These are phyloP conservation scores for Sclerurus mexicanus DNA, from an alignment of 2,113 vertebrate species.

Conservation along the genomic window DNA sequence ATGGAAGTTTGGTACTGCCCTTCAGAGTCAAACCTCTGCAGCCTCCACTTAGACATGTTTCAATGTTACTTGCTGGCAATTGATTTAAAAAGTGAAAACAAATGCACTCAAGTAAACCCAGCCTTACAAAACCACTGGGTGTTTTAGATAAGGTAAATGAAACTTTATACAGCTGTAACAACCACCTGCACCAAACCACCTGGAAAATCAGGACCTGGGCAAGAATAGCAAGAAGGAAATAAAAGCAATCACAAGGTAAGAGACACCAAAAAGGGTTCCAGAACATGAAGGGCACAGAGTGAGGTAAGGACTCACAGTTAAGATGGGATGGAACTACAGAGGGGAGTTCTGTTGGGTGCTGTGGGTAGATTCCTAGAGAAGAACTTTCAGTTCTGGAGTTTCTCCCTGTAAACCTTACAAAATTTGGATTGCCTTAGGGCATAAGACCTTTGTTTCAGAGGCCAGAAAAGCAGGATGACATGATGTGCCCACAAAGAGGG, in stretches of 20 bases:
- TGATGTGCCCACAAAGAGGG: background rate
- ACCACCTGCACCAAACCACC: fast-evolving
- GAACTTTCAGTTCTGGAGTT: background rate
- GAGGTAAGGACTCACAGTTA: background rate
- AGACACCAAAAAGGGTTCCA: background rate
- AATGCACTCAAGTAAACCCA: background rate
- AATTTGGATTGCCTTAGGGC: background rate
- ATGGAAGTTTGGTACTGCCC: background rate
- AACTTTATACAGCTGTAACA: background rate
- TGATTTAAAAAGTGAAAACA: background rate
- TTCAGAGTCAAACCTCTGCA: background rate
- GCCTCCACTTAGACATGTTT: background rate
- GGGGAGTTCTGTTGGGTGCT: fast-evolving
- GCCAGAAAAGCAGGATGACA: background rate
- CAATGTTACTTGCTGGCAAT: background rate
- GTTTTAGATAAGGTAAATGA: background rate
- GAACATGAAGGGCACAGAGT: background rate
- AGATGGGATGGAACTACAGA: background rate
- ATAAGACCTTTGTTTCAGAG: background rate
- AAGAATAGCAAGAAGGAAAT: background rate
- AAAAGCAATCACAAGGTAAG: background rate
- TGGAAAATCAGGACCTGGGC: background rate
- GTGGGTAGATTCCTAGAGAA: background rate
- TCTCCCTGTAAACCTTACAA: background rate
- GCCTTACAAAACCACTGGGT: background rate